Conservation (phyloP, 1,140 invertebrate species). For the Trachymyrmex septentrionalis region DNA sequence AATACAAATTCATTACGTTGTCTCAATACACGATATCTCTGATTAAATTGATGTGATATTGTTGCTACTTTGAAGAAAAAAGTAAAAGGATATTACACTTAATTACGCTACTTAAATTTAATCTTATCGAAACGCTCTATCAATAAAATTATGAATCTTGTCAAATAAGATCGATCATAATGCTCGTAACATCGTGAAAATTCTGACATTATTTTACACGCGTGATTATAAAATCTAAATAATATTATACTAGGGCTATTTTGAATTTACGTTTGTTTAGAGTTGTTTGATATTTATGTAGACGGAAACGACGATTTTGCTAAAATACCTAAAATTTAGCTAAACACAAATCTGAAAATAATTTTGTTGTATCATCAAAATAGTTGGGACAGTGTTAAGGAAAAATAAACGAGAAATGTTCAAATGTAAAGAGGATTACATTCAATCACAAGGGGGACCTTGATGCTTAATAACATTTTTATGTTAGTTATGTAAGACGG, state of each 20-base stretch:
- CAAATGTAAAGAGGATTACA: too few species aligned
- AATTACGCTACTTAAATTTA: background rate
- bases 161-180: background rate
- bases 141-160: constrained; percentile 1
- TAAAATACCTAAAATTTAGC: too few species aligned
- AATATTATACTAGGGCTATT: background rate
- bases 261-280: background rate
- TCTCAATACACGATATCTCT: background rate
- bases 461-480: too few species aligned
- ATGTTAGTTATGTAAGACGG: too few species aligned
- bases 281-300: background rate
- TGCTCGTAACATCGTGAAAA: background rate
- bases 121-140: background rate
- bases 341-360: too few species aligned
- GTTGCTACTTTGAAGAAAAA: background rate
- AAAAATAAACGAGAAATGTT: too few species aligned
- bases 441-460: too few species aligned
- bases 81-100: background rate
- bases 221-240: background rate
- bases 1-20: constrained; percentile 11
- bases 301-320: too few species aligned
- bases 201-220: background rate
- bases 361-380: too few species aligned
- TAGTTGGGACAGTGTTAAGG: too few species aligned
- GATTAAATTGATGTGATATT: background rate